phyloP scores from a whole-genome alignment of 1,140 invertebrate genomes.

The Pentalonia nigronervosa region DNA sequence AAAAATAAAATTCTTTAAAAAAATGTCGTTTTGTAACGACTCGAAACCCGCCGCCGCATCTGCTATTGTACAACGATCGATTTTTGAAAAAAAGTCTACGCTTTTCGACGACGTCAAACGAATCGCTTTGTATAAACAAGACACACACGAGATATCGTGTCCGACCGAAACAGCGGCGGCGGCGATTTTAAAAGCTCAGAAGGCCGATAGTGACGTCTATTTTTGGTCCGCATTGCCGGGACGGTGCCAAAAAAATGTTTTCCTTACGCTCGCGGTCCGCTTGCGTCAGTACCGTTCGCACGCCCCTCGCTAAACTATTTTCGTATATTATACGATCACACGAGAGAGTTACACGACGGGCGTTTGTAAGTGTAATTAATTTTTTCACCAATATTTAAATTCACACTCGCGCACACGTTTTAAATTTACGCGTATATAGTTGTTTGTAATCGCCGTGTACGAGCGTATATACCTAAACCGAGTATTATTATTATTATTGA shows the following conservation, averaged over 20 bases:
- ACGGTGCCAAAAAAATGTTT: constrained; percentile 54
- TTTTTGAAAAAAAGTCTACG: no score
- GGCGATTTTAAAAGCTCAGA: constrained; percentile 14
- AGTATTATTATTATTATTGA: no score
- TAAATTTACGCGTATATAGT: neutral
- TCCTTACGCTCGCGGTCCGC: constrained; percentile 12
- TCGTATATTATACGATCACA: neutral
- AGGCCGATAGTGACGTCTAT: constrained; percentile 50
- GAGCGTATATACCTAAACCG: neutral
- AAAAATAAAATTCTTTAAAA: no score
- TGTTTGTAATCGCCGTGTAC: neutral
- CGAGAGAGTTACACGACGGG: no score
- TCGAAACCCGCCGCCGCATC: no score
- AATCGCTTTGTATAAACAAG: no score
- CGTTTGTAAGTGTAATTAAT: constrained; percentile 24
- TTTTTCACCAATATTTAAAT: neutral
- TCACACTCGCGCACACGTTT: neutral
- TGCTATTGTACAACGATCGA: no score
- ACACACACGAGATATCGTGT: neutral
- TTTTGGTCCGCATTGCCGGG: constrained; percentile 42
- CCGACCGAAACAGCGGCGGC: neutral
- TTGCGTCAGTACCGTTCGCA: constrained; percentile 51
- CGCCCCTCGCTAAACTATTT: constrained; percentile 54
- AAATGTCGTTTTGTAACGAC: no score
- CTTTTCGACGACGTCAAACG: no score